Percentiles rank a stretch among this genome's conserved stretches.
Evolutionary conservation across 1,140 invertebrate species (phyloP).

Genomic region (Ruditapes philippinarum): DNA sequence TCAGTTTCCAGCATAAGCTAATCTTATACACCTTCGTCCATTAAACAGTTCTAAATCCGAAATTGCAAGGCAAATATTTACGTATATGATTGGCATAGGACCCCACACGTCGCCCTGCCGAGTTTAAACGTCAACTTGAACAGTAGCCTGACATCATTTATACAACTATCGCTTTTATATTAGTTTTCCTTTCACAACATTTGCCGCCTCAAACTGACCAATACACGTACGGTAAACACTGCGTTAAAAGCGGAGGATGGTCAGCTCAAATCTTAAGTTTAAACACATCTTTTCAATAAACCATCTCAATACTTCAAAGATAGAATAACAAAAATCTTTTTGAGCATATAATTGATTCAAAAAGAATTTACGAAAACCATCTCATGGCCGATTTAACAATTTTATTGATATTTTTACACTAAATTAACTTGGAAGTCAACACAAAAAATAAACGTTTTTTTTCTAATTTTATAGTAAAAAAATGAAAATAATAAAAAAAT

Average conservation of each 20-base stretch:
- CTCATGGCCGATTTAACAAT: slow-evolving; percentile 9
- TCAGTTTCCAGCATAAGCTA: slow-evolving; percentile 9
- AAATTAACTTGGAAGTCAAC: slow-evolving; percentile 26
- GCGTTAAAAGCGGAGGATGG: neutral
- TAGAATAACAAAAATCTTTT: neutral
- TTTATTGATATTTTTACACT: slow-evolving; percentile 38
- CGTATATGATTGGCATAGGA: slow-evolving; percentile 17
- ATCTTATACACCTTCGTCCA: neutral
- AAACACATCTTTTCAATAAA: neutral
- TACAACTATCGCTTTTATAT: neutral
- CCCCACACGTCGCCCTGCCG: slow-evolving; percentile 29
- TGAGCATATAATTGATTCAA: neutral
- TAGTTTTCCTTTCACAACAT: neutral
- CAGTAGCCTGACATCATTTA: slow-evolving; percentile 1
- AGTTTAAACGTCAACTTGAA: slow-evolving; percentile 40
- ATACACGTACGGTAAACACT: neutral
- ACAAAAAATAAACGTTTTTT: neutral
- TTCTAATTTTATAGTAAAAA: too few species aligned
- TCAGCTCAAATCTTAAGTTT: neutral
- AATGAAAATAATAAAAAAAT: too few species aligned
- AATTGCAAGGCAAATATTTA: slow-evolving; percentile 34
- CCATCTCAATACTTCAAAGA: neutral
- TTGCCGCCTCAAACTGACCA: neutral
- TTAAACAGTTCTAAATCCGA: neutral
- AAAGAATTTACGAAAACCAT: slow-evolving; percentile 20